Base-by-base conservation (phyloP, 2,888 invertebrate species). In the Pandemis heparana region DNA sequence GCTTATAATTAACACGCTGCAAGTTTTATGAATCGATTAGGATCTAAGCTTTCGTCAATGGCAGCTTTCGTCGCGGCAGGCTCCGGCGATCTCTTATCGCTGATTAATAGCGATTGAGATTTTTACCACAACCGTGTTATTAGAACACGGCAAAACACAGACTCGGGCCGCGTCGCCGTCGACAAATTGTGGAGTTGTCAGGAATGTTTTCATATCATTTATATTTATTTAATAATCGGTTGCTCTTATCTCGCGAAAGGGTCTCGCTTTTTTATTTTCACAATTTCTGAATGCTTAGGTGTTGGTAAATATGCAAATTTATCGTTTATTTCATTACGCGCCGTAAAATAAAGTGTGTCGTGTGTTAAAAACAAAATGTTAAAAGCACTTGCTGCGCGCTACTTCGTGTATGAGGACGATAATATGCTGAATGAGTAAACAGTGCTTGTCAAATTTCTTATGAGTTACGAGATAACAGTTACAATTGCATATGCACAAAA, bases 31-130 rank as follows among this genome's bases (percentile, higher is more conserved):
- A 94, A 92, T 91, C 92, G 94, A 94, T 94, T 94, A 92, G 88
- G 86, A 94, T 94, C 94, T 94, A 93, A 94, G 94, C 94, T 94
- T 94, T 94, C 92, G 91, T 94, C 94, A 93, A 94, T 94, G 90
- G 89, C 90, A 89, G 92, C 91, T 91, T 91, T 92, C 91, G 88
- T 89, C 90, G 89, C 86, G 83, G 86, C 84, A 83, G 81, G 84
- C 86, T 86, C 87, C 80, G 77, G 79, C 83, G 92, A 93, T 93
- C 82, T 80, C 87, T 91, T 94, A 93, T 93, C 92, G 85, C 85
- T 94, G 93, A 94, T 93, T 91, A 90, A 94, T 94, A 86, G 89
- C 91, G 87, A 92, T 92, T 90, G 92, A 92, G 93, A 92, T 92
- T 94, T 93, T 92, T 82, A 87, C 89, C 81, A 82, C 86, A 84